A percentile compares a stretch with the other conserved stretches of the same genome.
Conservation (phyloP, 1,140 invertebrate genomes). For the Zaprionus gabonicus region DNA sequence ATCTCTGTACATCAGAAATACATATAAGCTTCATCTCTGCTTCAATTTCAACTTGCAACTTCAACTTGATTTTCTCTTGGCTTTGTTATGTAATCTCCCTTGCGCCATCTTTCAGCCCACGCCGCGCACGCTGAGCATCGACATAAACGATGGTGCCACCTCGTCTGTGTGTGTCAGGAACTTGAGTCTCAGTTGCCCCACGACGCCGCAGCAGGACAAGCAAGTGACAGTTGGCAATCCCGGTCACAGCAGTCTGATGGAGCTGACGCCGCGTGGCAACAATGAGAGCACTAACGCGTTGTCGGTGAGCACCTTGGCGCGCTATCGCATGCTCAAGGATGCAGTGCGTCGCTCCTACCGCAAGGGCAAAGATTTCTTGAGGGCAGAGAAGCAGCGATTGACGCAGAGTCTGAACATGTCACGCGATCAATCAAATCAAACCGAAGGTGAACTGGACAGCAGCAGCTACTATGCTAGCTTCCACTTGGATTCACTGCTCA, state of each 20-base stretch:
- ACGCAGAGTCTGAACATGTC: constrained; percentile 54
- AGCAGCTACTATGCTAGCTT: constrained; percentile 62
- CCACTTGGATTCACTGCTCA: constrained; percentile 64
- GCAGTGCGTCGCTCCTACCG: constrained; percentile 74
- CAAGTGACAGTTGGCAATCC: not conserved
- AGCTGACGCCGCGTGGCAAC: constrained; percentile 35
- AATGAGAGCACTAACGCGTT: constrained; percentile 52
- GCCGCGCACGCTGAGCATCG: constrained; percentile 57
- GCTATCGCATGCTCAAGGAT: constrained; percentile 68
- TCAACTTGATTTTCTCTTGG: constrained; percentile 19
- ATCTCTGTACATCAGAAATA: constrained; percentile 16
- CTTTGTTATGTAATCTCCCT: constrained; percentile 21
- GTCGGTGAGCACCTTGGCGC: constrained; percentile 63
- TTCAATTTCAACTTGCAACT: constrained; percentile 26
- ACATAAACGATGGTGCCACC: constrained; percentile 48
- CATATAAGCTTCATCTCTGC: constrained; percentile 55
- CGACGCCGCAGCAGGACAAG: constrained; percentile 62
- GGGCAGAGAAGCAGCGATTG: constrained; percentile 59
- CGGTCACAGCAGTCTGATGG: constrained; percentile 51
- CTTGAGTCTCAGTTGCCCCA: constrained; percentile 69
- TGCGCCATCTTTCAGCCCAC: constrained; percentile 61
- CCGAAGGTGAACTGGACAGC: constrained; percentile 55
- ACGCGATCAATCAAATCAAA: constrained; percentile 59
- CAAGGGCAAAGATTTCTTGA: constrained; percentile 70
- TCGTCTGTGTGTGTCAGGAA: constrained; percentile 13